A percentile compares a stretch with the other conserved stretches of the same genome.
These are phyloP conservation scores for Ichneumoninae sp. DNA, from an alignment of 2,888 invertebrate species.

Conservation along the genomic window DNA sequence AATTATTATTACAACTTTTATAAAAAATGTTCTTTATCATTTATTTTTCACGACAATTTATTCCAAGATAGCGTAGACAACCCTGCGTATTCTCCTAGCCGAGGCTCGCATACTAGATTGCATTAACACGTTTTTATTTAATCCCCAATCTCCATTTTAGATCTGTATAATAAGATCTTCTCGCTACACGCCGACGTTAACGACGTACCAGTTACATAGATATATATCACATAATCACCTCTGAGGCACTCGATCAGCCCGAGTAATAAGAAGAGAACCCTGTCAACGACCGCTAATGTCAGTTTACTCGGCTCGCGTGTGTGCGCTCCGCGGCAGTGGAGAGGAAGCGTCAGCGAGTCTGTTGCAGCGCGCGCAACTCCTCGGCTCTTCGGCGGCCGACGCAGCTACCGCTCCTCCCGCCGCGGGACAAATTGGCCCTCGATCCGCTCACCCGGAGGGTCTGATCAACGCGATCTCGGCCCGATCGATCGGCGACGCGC, in stretches of 20 bases:
- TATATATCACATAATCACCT: conserved; percentile 36
- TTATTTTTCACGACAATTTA: too few relatives aligned
- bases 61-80: too few relatives aligned
- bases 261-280: conserved; percentile 38
- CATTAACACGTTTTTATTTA: conserved; percentile 26
- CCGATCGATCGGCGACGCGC: conserved; percentile 19
- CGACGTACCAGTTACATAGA: conserved; percentile 12
- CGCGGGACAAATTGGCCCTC: conserved; percentile 39
- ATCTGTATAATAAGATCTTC: conserved; percentile 40
- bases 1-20: too few relatives aligned
- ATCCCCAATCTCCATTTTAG: conserved; percentile 12
- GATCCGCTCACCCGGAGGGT: conserved; percentile 19
- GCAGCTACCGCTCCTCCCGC: not conserved
- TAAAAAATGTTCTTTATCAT: too few relatives aligned
- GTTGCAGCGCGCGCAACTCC: not conserved
- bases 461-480: conserved; percentile 35
- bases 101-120: not conserved
- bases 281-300: conserved; percentile 51
- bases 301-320: conserved; percentile 27
- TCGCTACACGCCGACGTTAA: conserved; percentile 38
- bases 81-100: too few relatives aligned
- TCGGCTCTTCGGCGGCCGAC: not conserved
- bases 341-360: not conserved
- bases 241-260: conserved; percentile 25
- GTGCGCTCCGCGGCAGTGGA: conserved; percentile 3